Base-by-base conservation (phyloP, 2,888 invertebrate species). In the Fabriciana adippe region DNA sequence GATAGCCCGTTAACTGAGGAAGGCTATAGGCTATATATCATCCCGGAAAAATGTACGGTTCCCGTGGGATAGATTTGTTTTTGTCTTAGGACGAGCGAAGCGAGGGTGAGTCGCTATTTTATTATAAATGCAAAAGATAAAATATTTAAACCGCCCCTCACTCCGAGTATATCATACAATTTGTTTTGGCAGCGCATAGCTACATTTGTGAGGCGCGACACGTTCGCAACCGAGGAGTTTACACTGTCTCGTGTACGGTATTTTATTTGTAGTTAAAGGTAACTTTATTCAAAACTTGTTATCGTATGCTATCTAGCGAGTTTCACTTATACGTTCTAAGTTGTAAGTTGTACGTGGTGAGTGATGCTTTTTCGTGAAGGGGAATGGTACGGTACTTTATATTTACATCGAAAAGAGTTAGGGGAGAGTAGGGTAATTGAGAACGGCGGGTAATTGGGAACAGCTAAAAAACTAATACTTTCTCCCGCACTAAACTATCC, bases 181-280 rank as follows among this genome's bases (percentile, higher is more conserved):
- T 66, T 61, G 55, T 61, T 61, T 66, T 55, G 66, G 48, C 50
- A 35, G 35, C 16, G 66, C 48, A 16, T 66, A 21, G 48, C 35
- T 41, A 59, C 31, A 55, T 72, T 72, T 55, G 66, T 13, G 59
- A 72, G 48, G 16, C 67, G 62, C 54, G 60, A 67, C 73, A 73
- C 72, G 72, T 72, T 18, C 48, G 5, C 66, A 45, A 51, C 50
- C 51, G 53, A 54, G 51, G 57, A 66, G 66, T 67, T 67, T 53
- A 53, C 60, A 67, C 59, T 48, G 53, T 70, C 55, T 50, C 41
- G 45, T 54, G 45, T 31, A 69, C 64, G 56, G 55, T 60, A 68
- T 71, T 72, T 69, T 70, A 66, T 72, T 68, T 66, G 11, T 51
- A 69, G 68, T 71, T 72, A 69, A 66, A 66, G 67, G 66, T 64